These are phyloP conservation scores for Sus cebifrons DNA, from an alignment of 2,797 vertebrate genomes.

Conservation along the genomic window DNA sequence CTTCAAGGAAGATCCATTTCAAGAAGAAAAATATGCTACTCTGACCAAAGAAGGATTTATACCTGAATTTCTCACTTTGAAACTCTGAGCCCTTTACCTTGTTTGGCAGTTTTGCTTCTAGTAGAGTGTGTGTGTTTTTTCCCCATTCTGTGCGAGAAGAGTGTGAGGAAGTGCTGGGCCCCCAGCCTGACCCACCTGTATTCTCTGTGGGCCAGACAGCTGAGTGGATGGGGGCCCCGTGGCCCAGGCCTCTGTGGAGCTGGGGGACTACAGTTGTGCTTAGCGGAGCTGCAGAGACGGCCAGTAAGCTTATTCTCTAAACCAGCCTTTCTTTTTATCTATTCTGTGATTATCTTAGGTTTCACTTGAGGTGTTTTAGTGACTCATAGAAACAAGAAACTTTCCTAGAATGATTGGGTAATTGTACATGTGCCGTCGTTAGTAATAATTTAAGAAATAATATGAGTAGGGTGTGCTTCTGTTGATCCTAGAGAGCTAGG, in stretches of 20 bases:
- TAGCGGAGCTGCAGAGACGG: rapidly evolving
- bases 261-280: background rate
- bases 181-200: background rate
- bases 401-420: background rate
- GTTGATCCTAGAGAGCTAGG: background rate
- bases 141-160: background rate
- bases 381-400: background rate
- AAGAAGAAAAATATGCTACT: background rate
- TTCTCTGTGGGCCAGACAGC: background rate
- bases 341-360: background rate
- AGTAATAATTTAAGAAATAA: background rate
- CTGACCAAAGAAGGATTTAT: background rate
- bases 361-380: background rate
- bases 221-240: rapidly evolving
- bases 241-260: rapidly evolving
- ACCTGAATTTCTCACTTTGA: background rate
- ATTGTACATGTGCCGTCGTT: background rate
- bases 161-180: rapidly evolving
- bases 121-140: background rate
- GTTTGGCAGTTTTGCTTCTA: background rate
- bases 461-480: background rate
- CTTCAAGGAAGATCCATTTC: background rate
- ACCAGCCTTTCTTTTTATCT: background rate
- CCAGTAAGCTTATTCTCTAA: too few relatives aligned
- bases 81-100: background rate